Base-by-base conservation (phyloP, 1,140 invertebrate genomes). In the Ruditapes philippinarum region DNA sequence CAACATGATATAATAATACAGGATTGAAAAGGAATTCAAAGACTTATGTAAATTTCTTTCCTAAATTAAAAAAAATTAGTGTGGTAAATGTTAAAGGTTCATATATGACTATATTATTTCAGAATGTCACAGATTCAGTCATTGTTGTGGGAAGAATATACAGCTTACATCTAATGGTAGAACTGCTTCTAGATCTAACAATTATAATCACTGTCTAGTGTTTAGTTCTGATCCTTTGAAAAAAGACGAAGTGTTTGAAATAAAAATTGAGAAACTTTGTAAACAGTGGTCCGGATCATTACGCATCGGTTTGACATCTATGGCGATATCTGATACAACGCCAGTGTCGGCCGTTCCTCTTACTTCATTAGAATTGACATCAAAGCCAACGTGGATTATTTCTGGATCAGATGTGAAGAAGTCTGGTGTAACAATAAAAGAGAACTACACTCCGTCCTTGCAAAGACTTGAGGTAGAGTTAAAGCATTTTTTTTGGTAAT, bases 101-200 rank as follows among this genome's bases (percentile, higher is more conserved):
- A n/a, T n/a, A n/a, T n/a, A n/a, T n/a, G 42, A n/a, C 36, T 80
- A 90, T 36, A 89, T 74, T 91, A 83, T 91, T 92, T 31, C 90
- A 95, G 95, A 95, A 12, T 94, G 88, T 33, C 95, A 95, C 80
- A 96, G 97, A 40, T 97, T 98, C 89, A 96, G 95, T 86, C 93
- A 94, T 25, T 98, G 97, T 84, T 97, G 97, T 93, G 97, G 98
- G 0, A 97, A 98, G 88, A 98, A 98, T 93, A 96, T 98, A 14
- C 95, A 96, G 62, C 89, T 98, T 42, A 97, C 97, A 91, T 97
- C 97, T 88, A 97, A 97, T 84, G 97, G 97, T 91, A 96, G 97
- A 0, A 95, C 97, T 3, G 98, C 98, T 0, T 96, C 96, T 28
- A 96, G 97, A 19, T 96, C 97, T 5, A 91, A 96, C 45, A 97